Conservation (phyloP, 1,140 invertebrate species). For the Aethina tumida region DNA sequence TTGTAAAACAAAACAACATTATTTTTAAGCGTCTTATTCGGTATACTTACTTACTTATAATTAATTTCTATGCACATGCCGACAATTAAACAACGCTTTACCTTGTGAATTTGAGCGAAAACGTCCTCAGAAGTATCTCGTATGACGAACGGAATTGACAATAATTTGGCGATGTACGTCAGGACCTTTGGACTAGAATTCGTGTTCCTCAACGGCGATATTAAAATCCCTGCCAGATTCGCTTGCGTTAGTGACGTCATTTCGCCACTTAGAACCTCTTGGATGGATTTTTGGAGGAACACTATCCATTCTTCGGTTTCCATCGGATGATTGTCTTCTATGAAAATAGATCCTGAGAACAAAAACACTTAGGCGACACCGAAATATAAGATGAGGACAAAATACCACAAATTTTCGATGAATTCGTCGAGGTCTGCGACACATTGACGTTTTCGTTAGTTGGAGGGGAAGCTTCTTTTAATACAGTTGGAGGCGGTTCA, state of each 20-base stretch:
- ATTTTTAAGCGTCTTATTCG: too few relatives aligned
- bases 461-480: slow-evolving; percentile 17
- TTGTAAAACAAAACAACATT: slow-evolving; percentile 23
- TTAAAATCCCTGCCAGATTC: slow-evolving; percentile 54
- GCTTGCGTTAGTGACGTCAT: slow-evolving; percentile 58
- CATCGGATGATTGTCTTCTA: slow-evolving; percentile 47
- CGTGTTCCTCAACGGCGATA: slow-evolving; percentile 57
- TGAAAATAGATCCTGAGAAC: slow-evolving; percentile 34
- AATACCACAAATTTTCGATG: too few relatives aligned
- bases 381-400: too few relatives aligned
- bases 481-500: slow-evolving; percentile 13
- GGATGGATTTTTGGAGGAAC: slow-evolving; percentile 57
- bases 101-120: slow-evolving; percentile 48
- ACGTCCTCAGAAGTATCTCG: slow-evolving; percentile 40
- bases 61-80: neutral
- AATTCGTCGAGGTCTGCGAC: too few relatives aligned
- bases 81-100: slow-evolving; percentile 19
- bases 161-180: slow-evolving; percentile 56
- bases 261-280: slow-evolving; percentile 63
- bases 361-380: too few relatives aligned
- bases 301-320: slow-evolving; percentile 78
- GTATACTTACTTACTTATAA: neutral
- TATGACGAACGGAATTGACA: slow-evolving; percentile 60
- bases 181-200: slow-evolving; percentile 52
- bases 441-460: too few relatives aligned